These are phyloP conservation scores for Drosophila kurseongensis DNA, from an alignment of 1,140 invertebrate species.

Conservation along the genomic window DNA sequence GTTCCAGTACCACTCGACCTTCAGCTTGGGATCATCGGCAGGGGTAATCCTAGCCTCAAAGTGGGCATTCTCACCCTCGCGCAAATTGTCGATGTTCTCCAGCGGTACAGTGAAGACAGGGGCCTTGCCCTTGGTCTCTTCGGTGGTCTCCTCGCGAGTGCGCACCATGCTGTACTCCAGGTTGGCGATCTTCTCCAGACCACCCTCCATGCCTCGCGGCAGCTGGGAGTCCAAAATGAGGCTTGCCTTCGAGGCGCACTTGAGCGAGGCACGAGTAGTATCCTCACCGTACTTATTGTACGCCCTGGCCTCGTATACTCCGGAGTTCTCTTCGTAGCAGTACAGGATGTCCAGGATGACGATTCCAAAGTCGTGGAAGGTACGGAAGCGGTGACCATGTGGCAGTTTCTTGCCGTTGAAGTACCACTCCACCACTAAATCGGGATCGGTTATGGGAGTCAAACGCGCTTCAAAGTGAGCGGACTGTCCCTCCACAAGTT, in stretches of 20 bases:
- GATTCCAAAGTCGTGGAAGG: slow-evolving; percentile 98
- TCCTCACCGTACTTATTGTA: slow-evolving; percentile 96
- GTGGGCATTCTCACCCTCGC: slow-evolving; percentile 96
- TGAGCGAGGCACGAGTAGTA: slow-evolving; percentile 92
- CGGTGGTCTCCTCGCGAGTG: slow-evolving; percentile 88
- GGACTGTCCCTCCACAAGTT: slow-evolving; percentile 95
- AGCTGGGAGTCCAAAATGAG: slow-evolving; percentile 98
- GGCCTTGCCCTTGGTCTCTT: slow-evolving; percentile 91
- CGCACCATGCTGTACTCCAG: slow-evolving; percentile 94
- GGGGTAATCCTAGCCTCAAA: slow-evolving; percentile 97
- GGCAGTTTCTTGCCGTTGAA: slow-evolving; percentile 96
- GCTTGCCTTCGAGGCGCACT: slow-evolving; percentile 95
- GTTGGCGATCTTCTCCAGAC: slow-evolving; percentile 95
- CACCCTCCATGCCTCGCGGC: slow-evolving; percentile 96
- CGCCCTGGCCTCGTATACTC: slow-evolving; percentile 96
- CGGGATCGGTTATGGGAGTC: slow-evolving; percentile 95
- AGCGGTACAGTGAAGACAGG: slow-evolving; percentile 96
- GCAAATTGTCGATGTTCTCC: slow-evolving; percentile 92
- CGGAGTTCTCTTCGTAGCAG: slow-evolving; percentile 98
- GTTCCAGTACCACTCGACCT: slow-evolving; percentile 98
- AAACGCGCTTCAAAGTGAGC: slow-evolving; percentile 97
- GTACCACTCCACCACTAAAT: slow-evolving; percentile 97
- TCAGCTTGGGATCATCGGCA: slow-evolving; percentile 96
- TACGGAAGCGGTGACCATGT: slow-evolving; percentile 96
- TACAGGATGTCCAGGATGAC: slow-evolving; percentile 98